Evolutionary conservation across 92 coral and sea anemone species (phyloP).

Genomic region (Umimayanthus kanabou): DNA sequence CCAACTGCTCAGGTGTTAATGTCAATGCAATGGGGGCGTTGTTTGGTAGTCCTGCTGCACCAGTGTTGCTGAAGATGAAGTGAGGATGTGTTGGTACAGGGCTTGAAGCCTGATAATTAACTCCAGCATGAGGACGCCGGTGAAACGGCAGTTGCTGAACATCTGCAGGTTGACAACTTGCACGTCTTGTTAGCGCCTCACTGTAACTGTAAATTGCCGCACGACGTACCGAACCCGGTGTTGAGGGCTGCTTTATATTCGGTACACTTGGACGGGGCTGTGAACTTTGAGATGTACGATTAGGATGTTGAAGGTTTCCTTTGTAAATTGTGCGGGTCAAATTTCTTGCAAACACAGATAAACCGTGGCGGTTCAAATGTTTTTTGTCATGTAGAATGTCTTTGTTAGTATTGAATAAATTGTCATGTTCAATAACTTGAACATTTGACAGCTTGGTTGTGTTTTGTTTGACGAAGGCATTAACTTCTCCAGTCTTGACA

Average conservation of each 20-base stretch:
- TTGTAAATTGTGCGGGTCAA: neutral
- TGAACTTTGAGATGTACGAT: neutral
- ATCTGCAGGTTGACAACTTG: neutral
- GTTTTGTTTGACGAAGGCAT: neutral
- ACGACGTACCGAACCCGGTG: neutral
- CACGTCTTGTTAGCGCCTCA: neutral
- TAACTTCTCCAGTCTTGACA: neutral
- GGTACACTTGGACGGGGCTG: neutral
- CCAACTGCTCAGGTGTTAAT: conserved; percentile 13
- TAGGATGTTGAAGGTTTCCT: neutral
- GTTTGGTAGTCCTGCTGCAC: neutral
- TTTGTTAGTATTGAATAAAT: conserved; percentile 4
- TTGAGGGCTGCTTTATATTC: neutral
- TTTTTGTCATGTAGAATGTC: conserved; percentile 18
- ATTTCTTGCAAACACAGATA: conserved; percentile 19
- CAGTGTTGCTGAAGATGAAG: neutral
- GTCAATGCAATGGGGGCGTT: conserved; percentile 7
- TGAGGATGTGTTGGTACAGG: neutral
- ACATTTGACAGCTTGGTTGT: conserved; percentile 9
- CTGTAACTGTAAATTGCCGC: neutral
- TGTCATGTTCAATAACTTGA: conserved; percentile 3
- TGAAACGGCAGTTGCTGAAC: neutral
- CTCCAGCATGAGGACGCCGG: neutral
- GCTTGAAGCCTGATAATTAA: neutral
- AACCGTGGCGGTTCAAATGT: conserved; percentile 18